A percentile compares a stretch with the other conserved stretches of the same genome.
Evolutionary conservation across 2,113 vertebrate genomes (phyloP).

Genomic region (Notarius lentiginosus): DNA sequence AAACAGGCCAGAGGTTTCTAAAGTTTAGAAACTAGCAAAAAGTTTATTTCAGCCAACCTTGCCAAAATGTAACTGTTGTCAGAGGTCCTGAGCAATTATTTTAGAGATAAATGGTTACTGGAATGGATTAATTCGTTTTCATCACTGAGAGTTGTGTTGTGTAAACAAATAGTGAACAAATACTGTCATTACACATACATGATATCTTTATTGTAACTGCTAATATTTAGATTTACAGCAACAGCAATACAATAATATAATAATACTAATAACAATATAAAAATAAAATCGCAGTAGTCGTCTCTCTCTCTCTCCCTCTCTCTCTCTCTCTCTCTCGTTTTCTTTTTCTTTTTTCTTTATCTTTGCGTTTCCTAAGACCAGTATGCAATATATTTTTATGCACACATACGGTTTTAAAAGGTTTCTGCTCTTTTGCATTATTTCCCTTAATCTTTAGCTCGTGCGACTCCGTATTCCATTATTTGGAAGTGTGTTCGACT

Average conservation of each 20-base stretch:
- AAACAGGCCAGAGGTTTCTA: conserved; percentile 27
- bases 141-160: neutral
- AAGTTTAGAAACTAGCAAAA: conserved; percentile 34
- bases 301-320: neutral
- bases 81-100: neutral
- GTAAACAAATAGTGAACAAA: neutral
- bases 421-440: conserved; percentile 8
- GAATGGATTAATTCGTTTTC: neutral
- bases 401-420: conserved; percentile 35
- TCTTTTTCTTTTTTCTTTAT: neutral
- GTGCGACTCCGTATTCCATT: conserved; percentile 1
- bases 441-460: neutral
- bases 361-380: neutral
- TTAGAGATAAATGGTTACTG: neutral
- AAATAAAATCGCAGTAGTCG: neutral
- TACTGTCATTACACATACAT: neutral
- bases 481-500: conserved; percentile 29
- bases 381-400: conserved; percentile 8
- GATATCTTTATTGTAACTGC: neutral
- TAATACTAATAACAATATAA: neutral
- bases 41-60: conserved; percentile 8
- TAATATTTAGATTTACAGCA: neutral
- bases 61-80: conserved; percentile 1
- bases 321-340: neutral
- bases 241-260: neutral